Evolutionary conservation across 1,140 invertebrate genomes (phyloP).

Genomic region (Battus philenor): DNA sequence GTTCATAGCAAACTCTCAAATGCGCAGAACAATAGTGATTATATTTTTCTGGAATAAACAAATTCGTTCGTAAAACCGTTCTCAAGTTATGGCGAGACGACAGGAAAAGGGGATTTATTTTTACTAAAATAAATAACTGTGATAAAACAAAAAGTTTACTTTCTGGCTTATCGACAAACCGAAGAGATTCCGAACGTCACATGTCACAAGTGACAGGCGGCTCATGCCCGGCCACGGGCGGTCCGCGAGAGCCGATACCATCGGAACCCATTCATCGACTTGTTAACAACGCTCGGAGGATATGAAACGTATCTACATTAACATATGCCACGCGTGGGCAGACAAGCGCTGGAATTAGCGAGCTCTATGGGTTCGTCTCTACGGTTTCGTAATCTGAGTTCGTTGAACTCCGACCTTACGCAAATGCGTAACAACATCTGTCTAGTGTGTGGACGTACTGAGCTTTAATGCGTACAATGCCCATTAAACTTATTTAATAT

Average conservation of each 20-base stretch:
- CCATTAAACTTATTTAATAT: no score
- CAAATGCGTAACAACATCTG: constrained; percentile 12
- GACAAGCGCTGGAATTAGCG: constrained; percentile 20
- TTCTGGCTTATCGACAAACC: no score
- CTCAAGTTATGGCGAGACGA: no score
- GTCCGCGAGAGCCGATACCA: constrained; percentile 9
- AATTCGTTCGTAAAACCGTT: no score
- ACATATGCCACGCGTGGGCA: constrained; percentile 3
- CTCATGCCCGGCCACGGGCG: constrained; percentile 12
- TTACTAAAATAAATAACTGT: no score
- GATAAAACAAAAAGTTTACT: no score
- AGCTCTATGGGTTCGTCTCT: constrained; percentile 12
- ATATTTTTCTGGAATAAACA: no score
- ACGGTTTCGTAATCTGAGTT: constrained; percentile 17
- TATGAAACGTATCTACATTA: constrained; percentile 9
- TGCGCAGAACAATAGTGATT: no score
- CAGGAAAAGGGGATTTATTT: no score
- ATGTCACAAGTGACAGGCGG: constrained; percentile 1
- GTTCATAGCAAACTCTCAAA: no score
- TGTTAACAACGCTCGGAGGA: constrained; percentile 20
- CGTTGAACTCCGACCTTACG: constrained; percentile 17
- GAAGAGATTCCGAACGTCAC: background rate
- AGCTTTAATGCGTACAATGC: constrained; percentile 1
- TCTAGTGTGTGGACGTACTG: background rate
- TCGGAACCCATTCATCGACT: constrained; percentile 19